phyloP scores from a whole-genome alignment of 2,888 invertebrate species.

The Plagiodera versicolora region DNA sequence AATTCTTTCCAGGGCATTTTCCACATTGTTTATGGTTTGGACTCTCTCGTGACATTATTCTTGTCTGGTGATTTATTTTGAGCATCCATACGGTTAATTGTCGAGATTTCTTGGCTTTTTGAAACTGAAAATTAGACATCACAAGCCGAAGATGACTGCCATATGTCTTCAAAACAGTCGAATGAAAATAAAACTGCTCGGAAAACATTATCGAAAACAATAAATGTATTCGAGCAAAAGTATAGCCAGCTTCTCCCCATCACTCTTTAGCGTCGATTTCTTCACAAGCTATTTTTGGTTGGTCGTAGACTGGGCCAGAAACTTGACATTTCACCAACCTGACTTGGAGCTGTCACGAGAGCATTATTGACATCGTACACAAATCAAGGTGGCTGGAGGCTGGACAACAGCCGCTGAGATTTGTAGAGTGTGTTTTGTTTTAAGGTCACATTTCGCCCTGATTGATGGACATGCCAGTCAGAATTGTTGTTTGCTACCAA shows the following conservation, averaged over 20 bases:
- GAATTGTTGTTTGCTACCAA: constrained; percentile 21
- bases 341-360: constrained; percentile 29
- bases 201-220: too few species aligned
- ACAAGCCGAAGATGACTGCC: neutral
- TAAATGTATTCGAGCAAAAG: too few species aligned
- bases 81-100: neutral
- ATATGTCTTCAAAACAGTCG: neutral
- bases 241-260: too few species aligned
- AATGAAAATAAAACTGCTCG: too few species aligned
- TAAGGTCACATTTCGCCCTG: constrained; percentile 44
- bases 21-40: neutral
- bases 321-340: constrained; percentile 12
- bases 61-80: neutral
- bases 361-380: constrained; percentile 31
- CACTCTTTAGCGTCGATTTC: too few species aligned
- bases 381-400: constrained; percentile 34
- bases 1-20: neutral
- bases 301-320: neutral
- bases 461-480: constrained; percentile 40
- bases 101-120: neutral
- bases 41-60: neutral
- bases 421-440: constrained; percentile 45
- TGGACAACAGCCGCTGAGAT: constrained; percentile 36
- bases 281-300: neutral
- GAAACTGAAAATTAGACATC: neutral